Evolutionary conservation across 2,888 invertebrate genomes (phyloP), one percentile per base, ranked within the genome.

Genomic region (Stegophylla sp.): DNA sequence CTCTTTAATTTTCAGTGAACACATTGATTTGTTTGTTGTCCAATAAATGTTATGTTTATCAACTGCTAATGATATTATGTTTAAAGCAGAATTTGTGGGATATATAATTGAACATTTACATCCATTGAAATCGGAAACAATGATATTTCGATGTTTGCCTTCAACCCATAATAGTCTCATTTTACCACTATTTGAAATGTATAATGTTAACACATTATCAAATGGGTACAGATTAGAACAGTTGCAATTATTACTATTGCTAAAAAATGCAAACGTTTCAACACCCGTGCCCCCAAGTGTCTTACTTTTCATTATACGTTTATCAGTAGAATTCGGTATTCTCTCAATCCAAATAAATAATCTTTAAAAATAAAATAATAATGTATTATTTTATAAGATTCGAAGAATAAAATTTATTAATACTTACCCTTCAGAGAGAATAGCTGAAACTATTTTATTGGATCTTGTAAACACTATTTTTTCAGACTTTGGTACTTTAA

Each of bases 341-440:
- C 89, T 88, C 86, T 94, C 93, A 73, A 94, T 90, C 95, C 95
- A 96, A 84, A 91, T 91, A 3, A 96, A 85, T 3, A 90, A 89
- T 82, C 92, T 90, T 69, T 48, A 83, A 84, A 83, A 84, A 66
- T 53, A 53, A 45, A 66, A 23, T 17, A 34, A 48, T 64, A 20
- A 12, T 61, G 7, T n/a, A n/a, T n/a, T 26, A 45, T 61, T n/a
- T 51, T 82, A 13, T 59, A 56, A 63, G 56, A 15, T 28, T 43
- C 10, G 41, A 53, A 13, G 17, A 17, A 71, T 26, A 66, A 53
- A 26, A 61, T 12, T 45, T 41, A 12, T 53, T 23, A 13, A 45
- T n/a, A n/a, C 51, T 74, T 82, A 84, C 84, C 84, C 83, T 67
- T 83, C 83, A 51, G 83, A 83, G 23, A 84, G 84, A 4, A 83